Conservation (phyloP, 30 jellyfish, hydroid and myxozoan species). For the Catostylus mosaicus region DNA sequence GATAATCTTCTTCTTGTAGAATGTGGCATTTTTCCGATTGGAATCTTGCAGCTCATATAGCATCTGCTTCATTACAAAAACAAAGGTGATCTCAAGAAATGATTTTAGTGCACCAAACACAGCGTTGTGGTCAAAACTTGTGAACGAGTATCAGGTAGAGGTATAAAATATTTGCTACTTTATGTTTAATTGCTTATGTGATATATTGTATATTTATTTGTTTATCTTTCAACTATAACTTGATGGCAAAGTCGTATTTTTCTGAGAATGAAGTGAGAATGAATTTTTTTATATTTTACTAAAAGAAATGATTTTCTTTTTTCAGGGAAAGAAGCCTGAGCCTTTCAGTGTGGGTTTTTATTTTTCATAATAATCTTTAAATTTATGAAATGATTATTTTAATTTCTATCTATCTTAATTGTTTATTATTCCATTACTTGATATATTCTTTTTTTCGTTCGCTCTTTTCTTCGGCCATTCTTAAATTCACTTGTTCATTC, state of each 20-base stretch:
- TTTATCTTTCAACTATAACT: no score
- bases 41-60: slow-evolving; percentile 69
- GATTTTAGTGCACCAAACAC: slow-evolving; percentile 75
- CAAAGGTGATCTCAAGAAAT: slow-evolving; percentile 41
- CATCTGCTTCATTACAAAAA: slow-evolving; percentile 68
- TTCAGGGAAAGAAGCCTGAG: slow-evolving; percentile 66
- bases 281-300: no score
- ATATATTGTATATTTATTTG: no score
- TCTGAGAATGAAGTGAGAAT: no score
- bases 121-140: slow-evolving; percentile 68
- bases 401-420: not conserved
- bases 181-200: not conserved
- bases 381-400: no score
- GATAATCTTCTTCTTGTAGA: slow-evolving; percentile 24
- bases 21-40: slow-evolving; percentile 70
- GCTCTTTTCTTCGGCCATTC: not conserved
- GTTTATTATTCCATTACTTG: not conserved
- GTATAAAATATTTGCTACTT: not conserved
- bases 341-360: slow-evolving; percentile 53
- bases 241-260: no score
- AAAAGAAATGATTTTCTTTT: no score
- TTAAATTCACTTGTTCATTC: not conserved
- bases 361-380: no score
- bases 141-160: slow-evolving; percentile 63
- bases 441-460: not conserved